Base-by-base conservation (phyloP, 2,113 vertebrate species). In the Polypterus bichir region DNA sequence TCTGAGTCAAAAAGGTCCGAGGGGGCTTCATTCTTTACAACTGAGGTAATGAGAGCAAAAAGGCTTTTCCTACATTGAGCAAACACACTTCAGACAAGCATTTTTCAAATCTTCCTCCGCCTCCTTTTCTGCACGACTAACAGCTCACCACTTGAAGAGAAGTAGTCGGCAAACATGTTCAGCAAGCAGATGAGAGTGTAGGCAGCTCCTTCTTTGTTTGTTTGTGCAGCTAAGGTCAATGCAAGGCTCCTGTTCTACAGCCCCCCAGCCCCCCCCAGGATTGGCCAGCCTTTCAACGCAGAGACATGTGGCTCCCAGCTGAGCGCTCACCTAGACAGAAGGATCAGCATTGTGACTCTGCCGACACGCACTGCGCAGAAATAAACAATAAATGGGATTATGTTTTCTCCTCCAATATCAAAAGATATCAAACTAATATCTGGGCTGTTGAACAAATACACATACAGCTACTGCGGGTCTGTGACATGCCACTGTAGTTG, bases 281-380 rank as follows among this genome's bases (percentile, higher is more conserved):
- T 27, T 27, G 27, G 27, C 27, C 27, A 27, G 27, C 27, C 27
- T 27, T 27, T 27, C 27, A 27, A 27, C 27, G 27, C 27, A 27
- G 4, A 4, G 56, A 27, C 56, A 57, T 57, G 56, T 57, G 56
- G 56, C 56, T 57, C 56, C 27, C 56, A 57, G 56, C 56, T 57
- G 56, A 7, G n/a, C 3, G 7, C 10, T 57, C 27, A 45, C 5
- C 44, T 8, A 55, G 44, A 9, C 10, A 27, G 27, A 27, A 27
- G 27, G 27, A 27, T 27, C 27, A 27, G 27, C 27, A 27, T 27
- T 27, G 27, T 27, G 27, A 27, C 27, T 27, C 27, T 27, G 27
- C 27, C 27, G 27, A 27, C 27, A 27, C 27, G 27, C 27, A 27
- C 27, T 27, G 27, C 27, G 27, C 27, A 27, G 27, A 27, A 27